Evolutionary conservation across 2,888 invertebrate genomes (phyloP).

Genomic region (Dasysyrphus tricinctus): DNA sequence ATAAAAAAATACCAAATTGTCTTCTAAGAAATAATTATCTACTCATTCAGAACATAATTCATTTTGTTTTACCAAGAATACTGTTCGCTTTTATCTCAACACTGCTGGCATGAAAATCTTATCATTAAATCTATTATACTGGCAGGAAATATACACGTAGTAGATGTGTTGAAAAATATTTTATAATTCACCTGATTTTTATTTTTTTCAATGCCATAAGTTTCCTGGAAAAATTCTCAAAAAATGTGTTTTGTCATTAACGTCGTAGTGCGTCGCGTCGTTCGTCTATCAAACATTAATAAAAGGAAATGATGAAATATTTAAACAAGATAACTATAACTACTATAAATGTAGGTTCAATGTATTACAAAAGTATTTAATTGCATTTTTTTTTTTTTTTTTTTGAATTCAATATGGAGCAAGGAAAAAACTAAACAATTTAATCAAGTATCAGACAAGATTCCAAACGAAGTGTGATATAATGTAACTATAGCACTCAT

Average conservation of each 20-base stretch:
- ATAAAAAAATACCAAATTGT: too few relatives aligned
- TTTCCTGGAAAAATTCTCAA: not conserved
- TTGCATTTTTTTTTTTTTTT: not conserved
- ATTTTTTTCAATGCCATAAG: not conserved
- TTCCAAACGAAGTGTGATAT: not conserved
- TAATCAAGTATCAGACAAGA: not conserved
- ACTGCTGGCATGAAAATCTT: not conserved
- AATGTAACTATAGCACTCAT: constrained; percentile 5
- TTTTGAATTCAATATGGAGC: not conserved
- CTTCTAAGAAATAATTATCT: too few relatives aligned
- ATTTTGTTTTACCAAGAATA: too few relatives aligned
- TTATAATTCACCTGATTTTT: not conserved
- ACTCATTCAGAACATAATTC: too few relatives aligned
- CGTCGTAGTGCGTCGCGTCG: too few relatives aligned
- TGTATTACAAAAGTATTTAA: constrained; percentile 10
- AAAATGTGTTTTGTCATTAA: not conserved
- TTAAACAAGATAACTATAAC: constrained; percentile 4
- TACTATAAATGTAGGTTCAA: not conserved
- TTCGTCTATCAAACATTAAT: not conserved
- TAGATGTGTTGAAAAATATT: not conserved
- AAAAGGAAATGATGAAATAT: constrained; percentile 32
- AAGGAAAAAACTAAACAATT: not conserved
- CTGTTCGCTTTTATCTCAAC: not conserved
- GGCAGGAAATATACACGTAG: not conserved
- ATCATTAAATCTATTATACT: not conserved